Percentiles rank a stretch among this genome's conserved stretches.
Conservation (phyloP, 2,888 invertebrate species). For the Globia sparganii region DNA sequence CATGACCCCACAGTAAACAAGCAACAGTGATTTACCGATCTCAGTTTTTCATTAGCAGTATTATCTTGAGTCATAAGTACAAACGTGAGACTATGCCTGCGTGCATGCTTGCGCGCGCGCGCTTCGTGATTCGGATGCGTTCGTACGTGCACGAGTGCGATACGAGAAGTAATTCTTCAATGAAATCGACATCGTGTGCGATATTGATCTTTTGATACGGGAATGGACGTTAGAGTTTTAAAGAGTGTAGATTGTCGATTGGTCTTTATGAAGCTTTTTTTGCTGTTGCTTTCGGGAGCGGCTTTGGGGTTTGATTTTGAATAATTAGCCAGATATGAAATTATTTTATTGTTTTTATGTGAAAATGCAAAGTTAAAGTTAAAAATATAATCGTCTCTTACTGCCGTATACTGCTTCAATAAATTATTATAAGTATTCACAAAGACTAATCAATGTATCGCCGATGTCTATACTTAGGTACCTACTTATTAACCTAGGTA, state of each 20-base stretch:
- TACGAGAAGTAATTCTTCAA: conserved; percentile 23
- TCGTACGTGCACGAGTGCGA: conserved; percentile 36
- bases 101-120: background rate
- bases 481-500: background rate
- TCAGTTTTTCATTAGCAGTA: conserved; percentile 34
- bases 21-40: background rate
- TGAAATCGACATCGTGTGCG: conserved; percentile 21
- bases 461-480: too few species aligned
- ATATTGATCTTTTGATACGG: conserved; percentile 33
- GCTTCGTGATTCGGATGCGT: conserved; percentile 27
- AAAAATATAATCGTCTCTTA: background rate
- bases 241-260: background rate
- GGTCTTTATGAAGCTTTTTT: background rate
- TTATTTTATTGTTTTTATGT: background rate
- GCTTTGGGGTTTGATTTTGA: background rate
- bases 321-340: background rate
- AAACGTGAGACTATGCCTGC: conserved; percentile 46
- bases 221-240: background rate
- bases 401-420: background rate
- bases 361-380: background rate
- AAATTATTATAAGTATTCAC: background rate
- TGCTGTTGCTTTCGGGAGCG: background rate
- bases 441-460: background rate
- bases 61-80: background rate
- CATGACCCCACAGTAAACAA: background rate